Percentiles rank a stretch among this genome's conserved stretches.
These are phyloP conservation scores for Exaiptasia diaphana DNA, from an alignment of 64 coral and sea anemone genomes.

Conservation along the genomic window DNA sequence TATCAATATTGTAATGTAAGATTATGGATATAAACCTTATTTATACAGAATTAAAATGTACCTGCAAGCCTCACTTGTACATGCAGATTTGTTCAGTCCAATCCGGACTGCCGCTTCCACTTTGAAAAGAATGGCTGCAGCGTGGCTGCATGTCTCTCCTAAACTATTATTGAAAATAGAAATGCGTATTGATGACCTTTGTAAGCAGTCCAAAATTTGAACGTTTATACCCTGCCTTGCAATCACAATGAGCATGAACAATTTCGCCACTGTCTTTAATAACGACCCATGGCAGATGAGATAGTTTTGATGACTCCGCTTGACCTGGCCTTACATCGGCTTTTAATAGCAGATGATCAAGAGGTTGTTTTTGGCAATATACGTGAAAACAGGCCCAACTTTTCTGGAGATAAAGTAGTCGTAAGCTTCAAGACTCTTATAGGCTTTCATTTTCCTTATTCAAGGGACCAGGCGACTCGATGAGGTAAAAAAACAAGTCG, in stretches of 20 bases:
- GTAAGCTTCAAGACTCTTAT: slow-evolving; percentile 48
- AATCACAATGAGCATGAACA: not conserved
- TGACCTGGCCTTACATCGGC: slow-evolving; percentile 35
- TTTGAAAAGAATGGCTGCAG: slow-evolving; percentile 39
- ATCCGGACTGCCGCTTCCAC: slow-evolving; percentile 37
- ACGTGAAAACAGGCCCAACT: slow-evolving; percentile 24
- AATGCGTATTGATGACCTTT: too few relatives aligned
- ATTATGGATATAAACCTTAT: too few relatives aligned
- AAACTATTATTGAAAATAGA: slow-evolving; percentile 2
- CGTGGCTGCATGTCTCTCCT: slow-evolving; percentile 33
- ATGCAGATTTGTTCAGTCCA: slow-evolving; percentile 33
- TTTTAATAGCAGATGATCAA: not conserved
- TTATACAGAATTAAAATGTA: too few relatives aligned
- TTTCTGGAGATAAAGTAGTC: slow-evolving; percentile 31
- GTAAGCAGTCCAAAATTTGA: too few relatives aligned
- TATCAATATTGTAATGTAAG: too few relatives aligned
- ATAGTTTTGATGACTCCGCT: slow-evolving; percentile 22
- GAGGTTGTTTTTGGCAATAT: not conserved
- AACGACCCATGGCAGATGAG: not conserved
- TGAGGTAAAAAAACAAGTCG: slow-evolving; percentile 9
- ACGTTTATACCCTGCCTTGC: slow-evolving; percentile 19
- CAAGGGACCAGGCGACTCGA: slow-evolving; percentile 58
- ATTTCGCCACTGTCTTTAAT: not conserved
- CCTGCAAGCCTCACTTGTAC: slow-evolving; percentile 64
- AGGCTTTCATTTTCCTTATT: slow-evolving; percentile 42